Evolutionary conservation across 2,888 invertebrate species (phyloP), one percentile per base, ranked within the genome.

Genomic region (Plemyria rubiginata): DNA sequence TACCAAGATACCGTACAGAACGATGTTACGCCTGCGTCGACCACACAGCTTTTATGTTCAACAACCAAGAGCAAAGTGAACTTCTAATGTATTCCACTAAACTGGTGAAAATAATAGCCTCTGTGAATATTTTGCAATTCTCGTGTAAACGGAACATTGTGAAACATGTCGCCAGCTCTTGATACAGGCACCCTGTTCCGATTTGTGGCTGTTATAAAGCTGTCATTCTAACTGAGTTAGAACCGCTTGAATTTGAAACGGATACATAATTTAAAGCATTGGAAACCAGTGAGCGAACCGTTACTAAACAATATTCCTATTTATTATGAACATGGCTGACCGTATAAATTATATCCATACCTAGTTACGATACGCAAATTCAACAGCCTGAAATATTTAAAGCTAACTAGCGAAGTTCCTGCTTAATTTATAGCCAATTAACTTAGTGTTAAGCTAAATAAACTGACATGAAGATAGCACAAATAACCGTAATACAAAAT

Each of bases 391-490:
- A 80, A 81, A 81, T 80, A 85, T 80, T 80, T 78, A 80, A 78
- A 73, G 79, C 78, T 81, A 85, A 86, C 85, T 80, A 82, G 86
- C 83, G 81, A 85, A 86, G 84, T 85, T 84, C 80, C 84, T 80
- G 80, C 77, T 84, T 88, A 89, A 92, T 90, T 91, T 91, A 92
- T 87, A 82, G 90, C 87, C 91, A 92, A 92, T 92, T 90, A 91
- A 85, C 86, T 85, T 85, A 80, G 87, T 90, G 89, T 86, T 88
- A 87, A 87, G 85, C 87, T 85, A 84, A 89, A 89, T 88, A 89
- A 88, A 88, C 86, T 84, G 84, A 87, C 86, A 82, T 74, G 84
- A 82, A 86, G 87, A 87, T 87, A 87, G 82, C 79, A 81, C 81
- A 78, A 83, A 86, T 81, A 84, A 85, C 84, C 77, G 84, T 86